Evolutionary conservation across 2,888 invertebrate genomes (phyloP), one percentile per base, ranked within the genome.

Genomic region (Diaphora mendica): DNA sequence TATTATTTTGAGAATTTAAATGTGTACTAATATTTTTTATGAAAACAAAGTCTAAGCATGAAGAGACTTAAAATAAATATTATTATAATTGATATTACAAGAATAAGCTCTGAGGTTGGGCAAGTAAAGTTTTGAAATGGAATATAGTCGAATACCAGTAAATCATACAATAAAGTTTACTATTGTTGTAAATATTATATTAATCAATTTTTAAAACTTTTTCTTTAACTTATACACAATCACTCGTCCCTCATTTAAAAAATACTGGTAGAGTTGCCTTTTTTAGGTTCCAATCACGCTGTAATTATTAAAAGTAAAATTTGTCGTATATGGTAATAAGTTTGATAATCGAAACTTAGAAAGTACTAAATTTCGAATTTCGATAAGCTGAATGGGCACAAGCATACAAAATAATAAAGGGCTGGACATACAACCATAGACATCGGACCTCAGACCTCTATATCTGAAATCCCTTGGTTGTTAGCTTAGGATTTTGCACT

Each of bases 401-500:
- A n/a, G 78, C 74, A 81, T 78, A 65, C 62, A 70, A 76, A 78
- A 62, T 74, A 68, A 84, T 68, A 74, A 65, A 68, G 68, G 59
- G 26, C 39, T 23, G 48, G 65, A 44, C 62, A 30, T 70, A 67
- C 26, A 72, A 73, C 68, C 65, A 67, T 44, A 68, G 64, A 78
- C 77, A 77, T 80, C 75, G 74, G 59, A 73, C 44, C 55, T 70
- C 42, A 39, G 44, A 73, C 59, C 66, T 67, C 64, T 26, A 73
- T 72, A 77, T 74, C 74, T 74, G 68, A 77, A 68, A 68, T 73
- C 77, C 78, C 74, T 74, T 67, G 30, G 67, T 70, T 88, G 84
- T 88, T 88, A 84, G 86, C 79, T 87, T 88, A 88, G 88, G 88
- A 85, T 84, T 78, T 82, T 77, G 78, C 80, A 80, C 78, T 79